These are phyloP conservation scores for Drosophila arizonae DNA, from an alignment of 1,140 invertebrate species.

Conservation along the genomic window DNA sequence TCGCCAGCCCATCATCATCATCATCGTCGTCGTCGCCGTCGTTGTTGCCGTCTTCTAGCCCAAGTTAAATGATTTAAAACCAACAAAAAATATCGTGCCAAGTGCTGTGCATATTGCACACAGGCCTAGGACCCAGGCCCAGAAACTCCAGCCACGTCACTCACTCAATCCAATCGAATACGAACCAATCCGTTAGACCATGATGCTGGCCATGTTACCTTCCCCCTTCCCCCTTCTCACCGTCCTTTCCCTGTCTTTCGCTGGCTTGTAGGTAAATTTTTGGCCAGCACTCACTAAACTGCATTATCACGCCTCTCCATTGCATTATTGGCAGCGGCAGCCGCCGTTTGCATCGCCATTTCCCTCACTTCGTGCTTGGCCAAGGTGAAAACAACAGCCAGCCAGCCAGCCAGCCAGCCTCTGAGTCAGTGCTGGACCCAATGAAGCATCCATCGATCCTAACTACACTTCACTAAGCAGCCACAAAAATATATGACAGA, in stretches of 20 bases:
- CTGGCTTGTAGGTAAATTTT: conserved; percentile 46
- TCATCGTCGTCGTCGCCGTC: conserved; percentile 8
- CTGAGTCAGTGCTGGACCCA: conserved; percentile 2
- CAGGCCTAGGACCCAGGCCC: conserved; percentile 9
- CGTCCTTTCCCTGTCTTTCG: not conserved
- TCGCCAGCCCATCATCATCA: conserved; percentile 34
- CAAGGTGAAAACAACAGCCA: conserved; percentile 74
- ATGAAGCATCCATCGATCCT: conserved; percentile 70
- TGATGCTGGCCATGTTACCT: conserved; percentile 29
- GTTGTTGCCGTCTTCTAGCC: conserved; percentile 62
- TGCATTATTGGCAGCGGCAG: conserved; percentile 74
- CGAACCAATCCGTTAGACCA: conserved; percentile 71
- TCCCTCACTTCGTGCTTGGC: conserved; percentile 51
- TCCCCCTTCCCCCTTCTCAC: not conserved
- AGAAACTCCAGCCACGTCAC: conserved; percentile 56
- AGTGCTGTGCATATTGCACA: conserved; percentile 75
- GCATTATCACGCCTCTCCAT: conserved; percentile 80
- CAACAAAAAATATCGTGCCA: conserved; percentile 80
- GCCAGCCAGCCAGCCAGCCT: not conserved
- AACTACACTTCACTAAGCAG: conserved; percentile 78
- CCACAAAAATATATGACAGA: conserved; percentile 78
- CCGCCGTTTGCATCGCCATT: conserved; percentile 25
- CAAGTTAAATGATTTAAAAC: conserved; percentile 81
- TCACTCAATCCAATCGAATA: conserved; percentile 62
- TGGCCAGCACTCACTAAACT: conserved; percentile 74